phyloP scores from a whole-genome alignment of 1,140 invertebrate species.

The Nylanderia fulva region DNA sequence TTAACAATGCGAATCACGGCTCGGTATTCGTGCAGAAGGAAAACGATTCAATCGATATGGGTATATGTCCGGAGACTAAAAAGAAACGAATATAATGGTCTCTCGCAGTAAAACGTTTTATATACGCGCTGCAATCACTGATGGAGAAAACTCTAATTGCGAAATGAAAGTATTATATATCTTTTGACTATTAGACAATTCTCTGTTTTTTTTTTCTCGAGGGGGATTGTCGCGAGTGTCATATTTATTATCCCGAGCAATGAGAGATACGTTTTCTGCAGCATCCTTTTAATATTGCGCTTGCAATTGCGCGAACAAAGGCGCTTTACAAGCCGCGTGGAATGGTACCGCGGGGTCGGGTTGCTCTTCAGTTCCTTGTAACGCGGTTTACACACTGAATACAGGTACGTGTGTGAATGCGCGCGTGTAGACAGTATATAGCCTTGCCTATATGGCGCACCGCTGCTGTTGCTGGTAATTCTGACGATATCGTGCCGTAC shows the following conservation, averaged over 20 bases:
- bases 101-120: neutral
- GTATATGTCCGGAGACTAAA: neutral
- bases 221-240: constrained; percentile 12
- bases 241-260: constrained; percentile 40
- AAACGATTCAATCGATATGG: neutral
- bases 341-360: constrained; percentile 51
- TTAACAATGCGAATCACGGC: constrained; percentile 30
- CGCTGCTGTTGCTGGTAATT: constrained; percentile 65
- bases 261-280: constrained; percentile 33
- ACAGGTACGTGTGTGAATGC: constrained; percentile 12
- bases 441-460: constrained; percentile 55
- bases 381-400: constrained; percentile 42
- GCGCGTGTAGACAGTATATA: constrained; percentile 16
- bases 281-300: constrained; percentile 55
- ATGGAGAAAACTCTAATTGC: neutral
- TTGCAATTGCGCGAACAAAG: constrained; percentile 66
- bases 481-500: constrained; percentile 60
- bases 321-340: constrained; percentile 56
- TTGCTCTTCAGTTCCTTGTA: constrained; percentile 68
- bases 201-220: neutral
- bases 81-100: neutral
- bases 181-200: constrained; percentile 11
- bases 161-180: neutral
- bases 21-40: neutral
- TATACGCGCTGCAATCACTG: neutral